Conservation (phyloP, 2,888 invertebrate species). For the Drosophila antonietae region DNA sequence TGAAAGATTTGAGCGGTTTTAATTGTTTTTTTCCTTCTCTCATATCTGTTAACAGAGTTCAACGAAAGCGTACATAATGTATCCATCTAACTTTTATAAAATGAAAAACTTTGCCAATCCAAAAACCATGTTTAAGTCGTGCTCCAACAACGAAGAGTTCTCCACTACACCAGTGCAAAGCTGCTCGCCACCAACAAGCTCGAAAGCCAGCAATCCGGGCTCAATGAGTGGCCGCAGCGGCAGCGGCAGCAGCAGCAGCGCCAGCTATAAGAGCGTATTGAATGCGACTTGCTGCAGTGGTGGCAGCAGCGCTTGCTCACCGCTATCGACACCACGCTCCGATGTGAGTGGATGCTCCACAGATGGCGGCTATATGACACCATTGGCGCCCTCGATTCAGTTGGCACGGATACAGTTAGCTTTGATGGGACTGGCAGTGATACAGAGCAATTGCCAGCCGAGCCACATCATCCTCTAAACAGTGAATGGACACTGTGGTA, state of each 20-base stretch:
- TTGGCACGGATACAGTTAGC: conserved; percentile 4
- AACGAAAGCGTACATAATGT: conserved; percentile 37
- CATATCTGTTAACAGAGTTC: conserved; percentile 1
- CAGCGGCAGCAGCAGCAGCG: conserved; percentile 26
- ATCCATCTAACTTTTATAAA: conserved; percentile 50
- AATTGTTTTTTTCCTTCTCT: not conserved
- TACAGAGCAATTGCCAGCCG: conserved; percentile 84
- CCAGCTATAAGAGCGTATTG: conserved; percentile 31
- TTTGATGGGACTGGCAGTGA: conserved; percentile 8
- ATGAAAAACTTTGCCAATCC: conserved; percentile 69
- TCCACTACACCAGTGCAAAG: conserved; percentile 43
- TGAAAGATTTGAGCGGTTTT: not conserved
- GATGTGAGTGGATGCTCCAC: conserved; percentile 12
- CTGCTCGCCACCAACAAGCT: conserved; percentile 8
- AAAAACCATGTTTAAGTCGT: conserved; percentile 60
- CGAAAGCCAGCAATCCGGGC: not conserved
- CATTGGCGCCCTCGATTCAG: conserved; percentile 5
- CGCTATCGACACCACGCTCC: conserved; percentile 32
- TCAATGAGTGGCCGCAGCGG: conserved; percentile 20
- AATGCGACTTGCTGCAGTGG: conserved; percentile 19
- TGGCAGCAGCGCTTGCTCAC: conserved; percentile 23
- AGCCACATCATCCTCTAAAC: conserved; percentile 94
- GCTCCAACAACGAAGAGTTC: conserved; percentile 51
- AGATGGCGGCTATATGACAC: conserved; percentile 13
- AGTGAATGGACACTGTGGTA: conserved; percentile 99